Base-by-base conservation (phyloP, 2,888 invertebrate species). In the Alsophila aescularia region DNA sequence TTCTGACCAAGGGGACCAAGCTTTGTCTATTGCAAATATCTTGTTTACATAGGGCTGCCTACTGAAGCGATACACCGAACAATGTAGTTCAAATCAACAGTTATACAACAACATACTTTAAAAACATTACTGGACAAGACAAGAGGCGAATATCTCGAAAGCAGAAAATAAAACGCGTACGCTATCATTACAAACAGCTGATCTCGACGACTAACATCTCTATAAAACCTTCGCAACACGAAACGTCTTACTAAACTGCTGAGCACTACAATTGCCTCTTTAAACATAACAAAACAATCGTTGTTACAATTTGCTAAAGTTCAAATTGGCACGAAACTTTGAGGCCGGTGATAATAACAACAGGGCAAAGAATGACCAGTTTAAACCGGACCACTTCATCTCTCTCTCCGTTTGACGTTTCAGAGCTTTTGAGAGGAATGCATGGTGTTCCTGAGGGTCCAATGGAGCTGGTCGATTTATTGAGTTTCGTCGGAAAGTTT, bases 401-500 rank as follows among this genome's bases (percentile, higher is more conserved):
- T 68, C 56, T 58, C 63, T 57, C 56, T 50, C 43, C 52, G 52
- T 52, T 59, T 35, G 57, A 58, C 52, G 64, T 63, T 70, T 68
- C 59, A 50, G 67, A 69, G 54, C 39, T 58, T 49, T 52, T 40
- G 45, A 52, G 66, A 64, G 64, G 48, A 52, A 27, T 49, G 42
- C 57, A 56, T 65, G 49, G 63, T 24, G 44, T 40, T 58, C 64
- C 59, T 59, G 63, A 54, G 64, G 71, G 40, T 66, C 66, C 14
- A 29, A 44, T 50, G 64, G 67, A 62, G 66, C 40, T 85, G 88
- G 90, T 75, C 89, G 84, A 78, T 87, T 87, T 87, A 83, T 86
- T 79, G 85, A 86, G 87, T 83, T 79, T 83, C 81, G 81, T 81
- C 81, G 80, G 85, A 83, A 90, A 90, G 85, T 90, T 90, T 89